phyloP scores from a whole-genome alignment of 2,888 invertebrate species.

The Melikaiella ostensackeni region DNA sequence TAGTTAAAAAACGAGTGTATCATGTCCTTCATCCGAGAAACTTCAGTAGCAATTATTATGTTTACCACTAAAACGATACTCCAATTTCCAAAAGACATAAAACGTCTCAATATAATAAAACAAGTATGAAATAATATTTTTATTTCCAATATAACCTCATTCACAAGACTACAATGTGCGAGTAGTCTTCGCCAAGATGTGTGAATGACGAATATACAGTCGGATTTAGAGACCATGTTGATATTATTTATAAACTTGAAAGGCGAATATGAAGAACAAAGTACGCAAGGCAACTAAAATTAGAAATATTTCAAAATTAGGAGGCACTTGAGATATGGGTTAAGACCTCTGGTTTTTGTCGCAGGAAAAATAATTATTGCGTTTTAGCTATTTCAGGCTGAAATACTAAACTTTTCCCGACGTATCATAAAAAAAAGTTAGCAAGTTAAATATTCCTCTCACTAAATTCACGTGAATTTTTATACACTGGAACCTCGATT shows the following conservation, averaged over 20 bases:
- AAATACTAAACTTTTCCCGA: not conserved
- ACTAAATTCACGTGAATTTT: not conserved
- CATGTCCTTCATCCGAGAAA: no score
- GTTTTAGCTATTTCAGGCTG: not conserved
- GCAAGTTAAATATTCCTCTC: not conserved
- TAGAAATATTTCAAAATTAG: conserved; percentile 14
- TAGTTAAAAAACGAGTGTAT: no score
- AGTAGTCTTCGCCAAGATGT: not conserved
- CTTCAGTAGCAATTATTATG: no score
- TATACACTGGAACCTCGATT: no score
- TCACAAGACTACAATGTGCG: not conserved
- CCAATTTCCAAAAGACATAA: not conserved
- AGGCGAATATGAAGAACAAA: conserved; percentile 25
- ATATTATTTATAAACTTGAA: conserved; percentile 9
- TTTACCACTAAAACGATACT: no score
- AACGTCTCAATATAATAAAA: not conserved
- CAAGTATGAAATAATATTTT: not conserved
- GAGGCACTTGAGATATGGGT: not conserved
- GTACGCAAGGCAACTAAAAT: not conserved
- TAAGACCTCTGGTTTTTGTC: not conserved
- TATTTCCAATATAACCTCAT: not conserved
- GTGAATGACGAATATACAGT: not conserved
- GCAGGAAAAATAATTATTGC: not conserved
- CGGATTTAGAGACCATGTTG: not conserved
- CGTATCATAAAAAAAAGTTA: not conserved